Conservation (phyloP, 53 echinoderm and acorn worm genomes). For the Temnopleurus reevesii region DNA sequence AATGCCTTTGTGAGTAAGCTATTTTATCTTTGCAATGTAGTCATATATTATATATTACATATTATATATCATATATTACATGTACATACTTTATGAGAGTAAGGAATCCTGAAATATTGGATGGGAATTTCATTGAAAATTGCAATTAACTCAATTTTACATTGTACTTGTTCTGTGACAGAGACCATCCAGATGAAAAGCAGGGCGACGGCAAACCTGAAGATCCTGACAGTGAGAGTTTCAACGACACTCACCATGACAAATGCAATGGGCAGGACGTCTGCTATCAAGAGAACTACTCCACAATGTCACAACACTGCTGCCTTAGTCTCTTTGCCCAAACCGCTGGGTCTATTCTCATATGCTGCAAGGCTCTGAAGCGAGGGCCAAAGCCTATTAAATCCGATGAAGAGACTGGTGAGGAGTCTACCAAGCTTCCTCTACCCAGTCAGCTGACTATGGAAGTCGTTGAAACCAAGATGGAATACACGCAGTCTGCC, state of each 20-base stretch:
- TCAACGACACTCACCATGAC: not conserved
- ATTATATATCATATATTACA: no score
- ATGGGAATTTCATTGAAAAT: no score
- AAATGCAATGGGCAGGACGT: constrained; percentile 47
- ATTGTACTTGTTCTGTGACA: not conserved
- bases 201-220: not conserved
- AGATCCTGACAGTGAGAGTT: not conserved
- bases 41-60: no score
- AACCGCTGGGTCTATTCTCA: constrained; percentile 45
- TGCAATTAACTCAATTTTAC: no score
- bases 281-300: constrained; percentile 49
- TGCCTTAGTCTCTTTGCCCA: constrained; percentile 65
- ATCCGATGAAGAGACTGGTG: not conserved
- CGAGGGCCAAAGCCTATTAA: not conserved
- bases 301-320: constrained; percentile 53
- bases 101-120: no score
- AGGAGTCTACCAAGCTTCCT: not conserved
- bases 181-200: not conserved
- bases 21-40: no score
- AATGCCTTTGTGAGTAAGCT: no score
- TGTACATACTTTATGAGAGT: no score
- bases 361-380: constrained; percentile 42
- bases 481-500: not conserved
- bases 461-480: constrained; percentile 26
- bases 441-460: not conserved